A percentile compares a stretch with the other conserved stretches of the same genome.
phyloP scores from a whole-genome alignment of 92 coral and sea anemone species.

The Ricordea florida region DNA sequence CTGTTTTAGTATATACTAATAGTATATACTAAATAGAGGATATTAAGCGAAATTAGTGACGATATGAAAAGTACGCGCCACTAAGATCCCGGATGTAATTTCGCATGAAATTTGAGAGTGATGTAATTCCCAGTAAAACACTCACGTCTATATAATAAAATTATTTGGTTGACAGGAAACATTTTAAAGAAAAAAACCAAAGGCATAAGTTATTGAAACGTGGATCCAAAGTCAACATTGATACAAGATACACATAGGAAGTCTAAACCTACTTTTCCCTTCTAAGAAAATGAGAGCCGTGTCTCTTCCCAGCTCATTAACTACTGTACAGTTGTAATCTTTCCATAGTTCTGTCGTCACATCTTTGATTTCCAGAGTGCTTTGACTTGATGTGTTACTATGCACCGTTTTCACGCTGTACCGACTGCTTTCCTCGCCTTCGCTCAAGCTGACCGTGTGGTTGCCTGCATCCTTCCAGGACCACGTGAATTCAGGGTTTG shows the following conservation, averaged over 20 bases:
- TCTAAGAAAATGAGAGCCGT: conserved; percentile 23
- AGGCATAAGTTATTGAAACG: too few relatives aligned
- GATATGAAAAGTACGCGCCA: too few relatives aligned
- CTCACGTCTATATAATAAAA: too few relatives aligned
- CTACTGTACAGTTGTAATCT: conserved; percentile 59
- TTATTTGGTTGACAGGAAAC: too few relatives aligned
- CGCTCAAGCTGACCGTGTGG: conserved; percentile 45
- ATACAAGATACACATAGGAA: neutral
- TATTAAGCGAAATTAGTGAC: too few relatives aligned
- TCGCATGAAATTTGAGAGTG: too few relatives aligned
- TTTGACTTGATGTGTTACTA: conserved; percentile 60
- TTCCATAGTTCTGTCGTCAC: conserved; percentile 66
- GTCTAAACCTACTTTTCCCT: conserved; percentile 81
- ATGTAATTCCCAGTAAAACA: too few relatives aligned
- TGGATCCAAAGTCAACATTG: neutral
- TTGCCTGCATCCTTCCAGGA: conserved; percentile 58
- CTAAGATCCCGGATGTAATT: too few relatives aligned
- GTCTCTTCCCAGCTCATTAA: conserved; percentile 40
- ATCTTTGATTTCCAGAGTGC: conserved; percentile 65
- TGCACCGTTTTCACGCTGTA: conserved; percentile 59
- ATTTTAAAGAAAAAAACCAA: too few relatives aligned
- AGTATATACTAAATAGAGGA: too few relatives aligned
- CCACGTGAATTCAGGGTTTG: conserved; percentile 80
- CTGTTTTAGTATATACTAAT: too few relatives aligned
- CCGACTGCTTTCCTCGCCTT: conserved; percentile 65